phyloP scores from a whole-genome alignment of 23 tunicate genomes.

The Ciona savignyi region DNA sequence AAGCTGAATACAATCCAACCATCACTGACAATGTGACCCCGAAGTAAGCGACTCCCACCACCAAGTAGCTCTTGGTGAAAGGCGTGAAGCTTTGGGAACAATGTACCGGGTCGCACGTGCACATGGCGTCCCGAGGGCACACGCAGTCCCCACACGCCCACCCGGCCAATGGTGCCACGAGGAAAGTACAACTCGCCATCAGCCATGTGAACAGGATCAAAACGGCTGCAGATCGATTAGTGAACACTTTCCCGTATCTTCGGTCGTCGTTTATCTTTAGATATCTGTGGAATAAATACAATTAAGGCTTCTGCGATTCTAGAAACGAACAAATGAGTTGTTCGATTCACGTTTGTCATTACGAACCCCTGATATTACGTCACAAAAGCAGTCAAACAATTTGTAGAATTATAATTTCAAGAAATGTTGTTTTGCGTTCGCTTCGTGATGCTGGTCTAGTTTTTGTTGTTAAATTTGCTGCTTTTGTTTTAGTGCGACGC shows the following conservation, averaged over 20 bases:
- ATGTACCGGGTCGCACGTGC: conserved; percentile 12
- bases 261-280: conserved; percentile 23
- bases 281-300: conserved; percentile 12
- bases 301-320: not conserved
- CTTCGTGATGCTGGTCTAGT: too few species aligned
- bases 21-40: conserved; percentile 17
- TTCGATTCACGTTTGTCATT: too few species aligned
- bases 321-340: not conserved
- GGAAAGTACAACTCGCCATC: conserved; percentile 8
- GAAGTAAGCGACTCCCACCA: conserved; percentile 16
- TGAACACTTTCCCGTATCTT: conserved; percentile 17
- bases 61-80: conserved; percentile 32
- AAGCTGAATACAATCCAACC: conserved; percentile 11
- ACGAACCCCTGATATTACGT: too few species aligned
- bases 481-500: too few species aligned
- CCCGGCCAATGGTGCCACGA: conserved; percentile 20
- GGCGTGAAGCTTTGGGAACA: conserved; percentile 49
- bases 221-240: not conserved
- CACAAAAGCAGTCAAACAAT: too few species aligned
- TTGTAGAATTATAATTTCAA: too few species aligned
- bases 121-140: conserved; percentile 11
- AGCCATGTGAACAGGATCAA: conserved; percentile 13
- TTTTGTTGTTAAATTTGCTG: too few species aligned
- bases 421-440: too few species aligned
- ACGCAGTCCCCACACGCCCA: conserved; percentile 29